phyloP scores from a whole-genome alignment of 1,140 invertebrate species.

The Drosophila lini region DNA sequence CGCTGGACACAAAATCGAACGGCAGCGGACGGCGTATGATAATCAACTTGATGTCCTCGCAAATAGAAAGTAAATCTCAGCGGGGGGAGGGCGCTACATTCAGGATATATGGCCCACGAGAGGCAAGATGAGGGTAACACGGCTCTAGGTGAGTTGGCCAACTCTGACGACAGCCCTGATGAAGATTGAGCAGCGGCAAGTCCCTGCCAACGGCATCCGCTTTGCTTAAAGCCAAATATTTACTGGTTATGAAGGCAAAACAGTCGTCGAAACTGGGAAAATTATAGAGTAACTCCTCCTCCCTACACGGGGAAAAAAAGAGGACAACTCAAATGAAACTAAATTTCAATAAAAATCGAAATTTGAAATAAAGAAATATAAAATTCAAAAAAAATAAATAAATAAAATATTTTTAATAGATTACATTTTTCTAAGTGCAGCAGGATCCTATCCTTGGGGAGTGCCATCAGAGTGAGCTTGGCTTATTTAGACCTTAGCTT shows the following conservation, averaged over 20 bases:
- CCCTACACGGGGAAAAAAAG: neutral
- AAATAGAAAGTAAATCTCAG: conserved; percentile 54
- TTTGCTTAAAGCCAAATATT: conserved; percentile 69
- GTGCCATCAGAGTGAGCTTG: conserved; percentile 3
- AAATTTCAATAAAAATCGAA: neutral
- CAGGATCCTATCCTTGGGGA: conserved; percentile 8
- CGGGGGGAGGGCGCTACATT: neutral
- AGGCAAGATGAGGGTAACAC: conserved; percentile 22
- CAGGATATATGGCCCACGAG: neutral
- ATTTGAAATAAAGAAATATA: neutral
- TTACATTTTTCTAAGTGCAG: conserved; percentile 7
- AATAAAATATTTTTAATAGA: neutral
- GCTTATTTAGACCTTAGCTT: conserved; percentile 30
- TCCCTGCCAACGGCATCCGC: conserved; percentile 36
- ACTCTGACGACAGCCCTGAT: conserved; percentile 51
- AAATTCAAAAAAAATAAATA: no score
- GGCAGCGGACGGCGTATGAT: conserved; percentile 41
- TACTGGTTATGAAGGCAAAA: conserved; percentile 35
- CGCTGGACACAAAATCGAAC: conserved; percentile 31
- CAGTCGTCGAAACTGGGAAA: neutral
- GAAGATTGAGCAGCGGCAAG: conserved; percentile 61
- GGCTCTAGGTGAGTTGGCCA: conserved; percentile 37
- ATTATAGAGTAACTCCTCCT: neutral
- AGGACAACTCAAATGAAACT: neutral
- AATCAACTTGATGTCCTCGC: conserved; percentile 53